Evolutionary conservation across 1,140 invertebrate genomes (phyloP).

Genomic region (Heliconius hewitsoni): DNA sequence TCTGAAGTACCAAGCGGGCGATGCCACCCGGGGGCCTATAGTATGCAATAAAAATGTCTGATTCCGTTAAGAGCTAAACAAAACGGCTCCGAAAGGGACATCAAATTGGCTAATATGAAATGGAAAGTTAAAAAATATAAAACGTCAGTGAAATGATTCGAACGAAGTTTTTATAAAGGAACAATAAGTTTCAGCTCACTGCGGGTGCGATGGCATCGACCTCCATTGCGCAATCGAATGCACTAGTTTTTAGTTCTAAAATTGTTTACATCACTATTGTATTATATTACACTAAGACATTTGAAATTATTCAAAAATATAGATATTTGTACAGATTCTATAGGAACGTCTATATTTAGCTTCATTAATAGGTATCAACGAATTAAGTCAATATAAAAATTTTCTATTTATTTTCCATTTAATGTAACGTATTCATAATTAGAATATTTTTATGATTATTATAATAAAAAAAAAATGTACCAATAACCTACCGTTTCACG

Average conservation of each 20-base stretch:
- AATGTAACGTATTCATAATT: background rate
- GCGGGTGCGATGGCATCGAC: conserved; percentile 54
- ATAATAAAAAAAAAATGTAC: background rate
- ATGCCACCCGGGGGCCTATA: too few relatives aligned
- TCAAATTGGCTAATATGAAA: conserved; percentile 15
- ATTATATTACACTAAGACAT: background rate
- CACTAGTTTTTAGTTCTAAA: conserved; percentile 23
- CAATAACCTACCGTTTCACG: conserved; percentile 10
- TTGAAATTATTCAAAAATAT: too few relatives aligned
- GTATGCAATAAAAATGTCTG: background rate
- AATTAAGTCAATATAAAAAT: background rate
- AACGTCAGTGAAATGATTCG: conserved; percentile 32
- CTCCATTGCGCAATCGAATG: conserved; percentile 41
- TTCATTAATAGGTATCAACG: too few relatives aligned
- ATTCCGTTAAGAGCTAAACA: background rate
- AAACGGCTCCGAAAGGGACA: background rate
- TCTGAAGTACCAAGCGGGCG: too few relatives aligned
- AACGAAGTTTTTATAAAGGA: conserved; percentile 42
- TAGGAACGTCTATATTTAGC: too few relatives aligned
- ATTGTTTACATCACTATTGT: background rate
- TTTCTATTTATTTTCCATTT: background rate
- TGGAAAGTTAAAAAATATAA: conserved; percentile 39
- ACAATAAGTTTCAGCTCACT: conserved; percentile 56
- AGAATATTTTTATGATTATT: background rate
- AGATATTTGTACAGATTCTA: too few relatives aligned